Evolutionary conservation across 2,888 invertebrate species (phyloP), one percentile per base, ranked within the genome.

Genomic region (Agriopis marginaria): DNA sequence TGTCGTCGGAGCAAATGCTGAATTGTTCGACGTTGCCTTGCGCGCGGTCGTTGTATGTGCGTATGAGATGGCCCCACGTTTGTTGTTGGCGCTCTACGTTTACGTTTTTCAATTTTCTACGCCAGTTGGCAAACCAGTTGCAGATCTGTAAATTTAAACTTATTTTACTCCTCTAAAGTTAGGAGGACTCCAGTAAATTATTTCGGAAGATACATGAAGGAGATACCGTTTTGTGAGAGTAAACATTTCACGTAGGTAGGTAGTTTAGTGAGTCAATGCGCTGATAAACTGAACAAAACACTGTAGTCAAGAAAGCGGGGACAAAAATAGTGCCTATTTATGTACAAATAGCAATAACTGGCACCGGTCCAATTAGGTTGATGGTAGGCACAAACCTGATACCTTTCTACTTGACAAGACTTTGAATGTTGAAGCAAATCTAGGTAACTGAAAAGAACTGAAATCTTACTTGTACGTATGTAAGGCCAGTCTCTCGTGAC

Each of bases 111-210:
- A 97, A 88, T 85, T 97, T 97, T 79, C 97, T 90, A 70, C 97
- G 93, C 97, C 97, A 97, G 82, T 97, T 97, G n/a, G 97, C 97
- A 85, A 97, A 97, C 97, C 97, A 97, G 87, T 97, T 97, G 80
- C 96, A 96, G 68, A 96, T 96, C 96, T 96, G 89, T 60, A 89
- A 89, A 70, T 17, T 39, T 14, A 54, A 44, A 55, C 17, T 14
- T 3, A 7, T 49, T 55, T 47, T 45, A 53, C 7, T 5, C 3
- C 3, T 50, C 9, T 49, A 14, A 11, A 45, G 44, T 47, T 11
- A 12, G 12, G 8, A 47, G 12, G 7, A 1, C 32, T 47, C 8
- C 32, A 47, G 12, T 45, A 7, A 23, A 70, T 65, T 59, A 64
- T 65, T 65, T 74, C 73, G 10, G 49, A 40, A 47, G 39, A 44